These are phyloP conservation scores for Bubo blakistoni DNA, from an alignment of 2,113 vertebrate species.

Conservation along the genomic window DNA sequence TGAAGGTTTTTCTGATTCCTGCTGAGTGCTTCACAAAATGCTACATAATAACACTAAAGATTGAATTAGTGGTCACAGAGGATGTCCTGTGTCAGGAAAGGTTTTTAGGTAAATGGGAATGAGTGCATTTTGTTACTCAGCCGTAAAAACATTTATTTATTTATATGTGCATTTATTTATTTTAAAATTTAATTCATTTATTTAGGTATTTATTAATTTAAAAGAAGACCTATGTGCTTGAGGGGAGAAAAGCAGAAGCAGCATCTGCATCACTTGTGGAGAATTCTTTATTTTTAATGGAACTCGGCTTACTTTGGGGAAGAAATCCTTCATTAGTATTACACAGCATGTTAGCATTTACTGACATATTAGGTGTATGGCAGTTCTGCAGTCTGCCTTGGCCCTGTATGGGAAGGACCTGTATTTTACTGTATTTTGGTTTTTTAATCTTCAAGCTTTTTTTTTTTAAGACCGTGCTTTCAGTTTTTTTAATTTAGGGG, in stretches of 20 bases:
- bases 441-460: neutral
- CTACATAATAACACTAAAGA: neutral
- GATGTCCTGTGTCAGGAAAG: neutral
- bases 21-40: neutral
- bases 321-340: neutral
- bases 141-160: neutral
- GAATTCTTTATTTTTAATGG: neutral
- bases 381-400: neutral
- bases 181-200: neutral
- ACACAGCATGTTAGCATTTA: neutral
- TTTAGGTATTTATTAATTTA: neutral
- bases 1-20: neutral
- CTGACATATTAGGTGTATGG: too few species aligned
- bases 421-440: neutral
- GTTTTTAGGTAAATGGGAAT: neutral
- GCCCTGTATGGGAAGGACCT: accelerated
- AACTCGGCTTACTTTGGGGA: neutral
- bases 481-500: neutral
- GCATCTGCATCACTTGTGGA: neutral
- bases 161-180: neutral
- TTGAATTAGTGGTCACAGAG: neutral
- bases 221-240: neutral
- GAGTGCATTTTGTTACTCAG: neutral
- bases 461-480: neutral
- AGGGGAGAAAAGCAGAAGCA: neutral